A percentile compares a stretch with the other conserved stretches of the same genome.
Evolutionary conservation across 2,797 vertebrate genomes (phyloP).

Genomic region (Gallinago nigripennis): DNA sequence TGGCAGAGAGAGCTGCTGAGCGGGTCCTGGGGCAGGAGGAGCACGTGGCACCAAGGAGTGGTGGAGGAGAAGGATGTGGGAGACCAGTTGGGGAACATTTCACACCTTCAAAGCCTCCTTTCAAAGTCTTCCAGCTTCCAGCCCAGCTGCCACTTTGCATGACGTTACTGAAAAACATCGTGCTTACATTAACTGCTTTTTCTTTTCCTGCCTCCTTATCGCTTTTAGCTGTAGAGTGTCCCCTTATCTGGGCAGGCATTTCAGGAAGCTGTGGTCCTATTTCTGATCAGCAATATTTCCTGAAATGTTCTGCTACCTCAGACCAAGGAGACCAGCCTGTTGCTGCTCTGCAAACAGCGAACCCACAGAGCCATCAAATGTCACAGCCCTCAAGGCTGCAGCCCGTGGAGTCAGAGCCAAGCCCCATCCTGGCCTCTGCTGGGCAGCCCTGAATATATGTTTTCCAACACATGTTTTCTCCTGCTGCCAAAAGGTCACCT

Average conservation of each 20-base stretch:
- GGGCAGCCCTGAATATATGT: background rate
- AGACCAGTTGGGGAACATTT: background rate
- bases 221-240: background rate
- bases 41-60: rapidly evolving
- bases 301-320: background rate
- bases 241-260: background rate
- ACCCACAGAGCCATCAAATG: background rate
- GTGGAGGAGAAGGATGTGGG: background rate
- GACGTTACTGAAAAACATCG: background rate
- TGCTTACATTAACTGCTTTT: background rate
- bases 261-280: background rate
- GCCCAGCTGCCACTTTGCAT: background rate
- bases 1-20: background rate
- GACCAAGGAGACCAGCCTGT: background rate
- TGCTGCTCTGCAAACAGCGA: background rate
- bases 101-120: background rate
- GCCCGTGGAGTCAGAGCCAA: background rate
- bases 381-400: background rate
- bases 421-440: background rate
- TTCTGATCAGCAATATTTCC: slow-evolving; percentile 12
- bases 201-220: background rate
- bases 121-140: background rate
- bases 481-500: background rate
- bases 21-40: background rate
- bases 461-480: background rate